A percentile compares a stretch with the other conserved stretches of the same genome.
Evolutionary conservation across 2,797 vertebrate genomes (phyloP).

Genomic region (Hybognathus amarus): DNA sequence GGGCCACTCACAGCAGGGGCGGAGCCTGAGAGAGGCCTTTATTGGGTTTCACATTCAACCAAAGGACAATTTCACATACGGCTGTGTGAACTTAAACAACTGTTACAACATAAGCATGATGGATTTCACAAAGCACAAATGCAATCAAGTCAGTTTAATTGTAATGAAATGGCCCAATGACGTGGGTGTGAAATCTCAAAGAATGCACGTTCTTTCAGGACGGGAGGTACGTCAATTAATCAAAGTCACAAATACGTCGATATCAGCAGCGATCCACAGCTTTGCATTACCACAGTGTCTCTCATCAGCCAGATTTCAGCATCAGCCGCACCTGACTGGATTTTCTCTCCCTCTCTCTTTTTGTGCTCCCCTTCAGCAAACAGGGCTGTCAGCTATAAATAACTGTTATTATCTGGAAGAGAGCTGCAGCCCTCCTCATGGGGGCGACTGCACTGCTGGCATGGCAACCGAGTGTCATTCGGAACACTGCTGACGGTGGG

Average conservation of each 20-base stretch:
- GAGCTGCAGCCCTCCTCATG: slow-evolving; percentile 72
- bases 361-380: slow-evolving; percentile 63
- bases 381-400: slow-evolving; percentile 71
- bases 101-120: neutral
- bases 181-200: neutral
- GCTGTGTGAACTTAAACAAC: neutral
- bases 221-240: neutral
- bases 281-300: neutral
- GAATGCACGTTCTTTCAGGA: neutral
- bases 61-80: neutral
- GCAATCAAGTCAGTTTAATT: neutral
- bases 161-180: neutral
- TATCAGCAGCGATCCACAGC: neutral
- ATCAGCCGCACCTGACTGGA: slow-evolving; percentile 47
- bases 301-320: slow-evolving; percentile 12
- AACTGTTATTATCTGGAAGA: slow-evolving; percentile 74
- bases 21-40: slow-evolving; percentile 6
- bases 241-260: neutral
- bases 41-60: slow-evolving; percentile 34
- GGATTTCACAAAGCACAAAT: neutral
- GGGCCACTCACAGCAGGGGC: slow-evolving; percentile 54
- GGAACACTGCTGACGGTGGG: slow-evolving; percentile 60
- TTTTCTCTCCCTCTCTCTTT: slow-evolving; percentile 45
- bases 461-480: slow-evolving; percentile 70
- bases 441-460: slow-evolving; percentile 69